Base-by-base conservation (phyloP, 2,797 vertebrate species). In the Gadopsis bispinosus region DNA sequence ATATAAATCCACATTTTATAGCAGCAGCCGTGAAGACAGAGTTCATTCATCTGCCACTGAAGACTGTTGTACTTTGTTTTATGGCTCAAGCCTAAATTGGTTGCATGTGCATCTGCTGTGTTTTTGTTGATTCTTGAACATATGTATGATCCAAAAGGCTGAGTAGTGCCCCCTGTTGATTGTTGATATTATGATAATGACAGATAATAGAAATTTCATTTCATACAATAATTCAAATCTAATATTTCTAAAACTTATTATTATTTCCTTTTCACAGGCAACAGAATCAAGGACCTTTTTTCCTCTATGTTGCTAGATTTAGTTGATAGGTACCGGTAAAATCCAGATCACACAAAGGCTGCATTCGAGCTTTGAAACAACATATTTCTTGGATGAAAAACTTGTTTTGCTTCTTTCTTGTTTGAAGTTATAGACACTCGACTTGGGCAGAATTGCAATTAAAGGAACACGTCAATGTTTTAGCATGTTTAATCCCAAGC, bases 81-180 rank as follows among this genome's bases (percentile, higher is more conserved):
- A 60, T 50, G 35, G 26, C 29, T 69, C 29, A 20, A 9, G 33
- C 3, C 3, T 1, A 29, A 37, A 37, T 4, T 51, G 22, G 7
- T 37, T 59, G 5, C 5, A 14, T 56, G 17, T 72, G n/a, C 51
- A 26, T 75, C 26, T 51, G 56, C 16, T 60, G 31, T 64, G 33
- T 55, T 73, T 45, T 58, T 62, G 47, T 39, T 66, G 5, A 53
- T 43, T 37, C 13, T 26, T 60, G 31, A n/a, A 41, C 33, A 55
- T 20, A 33, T 55, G 7, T 12, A 2, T 61, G 35, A 12, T 20
- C n/a, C 20, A 14, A 60, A 39, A 39, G 29, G 60, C 63, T 65
- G 10, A 65, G 5, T 22, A 56, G 54, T 63, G 73, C 66, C 75
- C 78, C 26, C 80, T 83, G 62, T 41, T 84, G 82, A 60, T 41